Evolutionary conservation across 2,888 invertebrate species (phyloP), one percentile per base, ranked within the genome.

Genomic region (Drosophila antonietae): DNA sequence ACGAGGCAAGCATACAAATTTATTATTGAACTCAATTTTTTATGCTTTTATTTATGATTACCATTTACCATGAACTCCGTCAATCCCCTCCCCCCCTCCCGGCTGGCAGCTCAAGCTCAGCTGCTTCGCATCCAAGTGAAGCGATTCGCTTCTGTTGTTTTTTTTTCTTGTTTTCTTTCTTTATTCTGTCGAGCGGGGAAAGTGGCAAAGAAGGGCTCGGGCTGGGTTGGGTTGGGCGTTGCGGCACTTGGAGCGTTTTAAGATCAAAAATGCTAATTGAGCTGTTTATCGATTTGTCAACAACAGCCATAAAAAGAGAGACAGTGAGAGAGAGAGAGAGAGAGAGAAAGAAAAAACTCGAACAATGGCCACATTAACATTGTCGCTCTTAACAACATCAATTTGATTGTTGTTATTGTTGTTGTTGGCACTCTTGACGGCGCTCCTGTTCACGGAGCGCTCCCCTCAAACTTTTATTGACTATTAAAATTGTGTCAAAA

Each of bases 401-500:
- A 37, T 14, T 14, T 6, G n/a, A 33, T 60, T 53, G 18, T 59
- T 57, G 59, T 23, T 72, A 15, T 23, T 72, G 44, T n/a, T 46
- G 23, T 44, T 59, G 14, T 28, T 53, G 46, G 56, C 46, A 65
- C 60, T 75, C 49, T 61, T 47, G 59, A 58, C 68, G 66, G 44
- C 55, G 75, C 72, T 78, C 78, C 75, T 78, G 75, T 78, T 62
- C 63, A 60, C 57, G 63, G 56, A 63, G 59, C 57, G 53, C 64
- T 63, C 68, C 57, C 56, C 78, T 60, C 73, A 23, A 70, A 41
- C 61, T 67, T 83, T 91, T 90, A 90, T 90, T 85, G 87, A 87
- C 89, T 85, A 90, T 90, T 84, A 90, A 88, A 90, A 90, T 88
- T 88, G 83, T 90, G 90, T 88, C 89, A 90, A 84, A 88, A 81